Evolutionary conservation across 1,140 invertebrate species (phyloP).

Genomic region (Phocides pigmalion): DNA sequence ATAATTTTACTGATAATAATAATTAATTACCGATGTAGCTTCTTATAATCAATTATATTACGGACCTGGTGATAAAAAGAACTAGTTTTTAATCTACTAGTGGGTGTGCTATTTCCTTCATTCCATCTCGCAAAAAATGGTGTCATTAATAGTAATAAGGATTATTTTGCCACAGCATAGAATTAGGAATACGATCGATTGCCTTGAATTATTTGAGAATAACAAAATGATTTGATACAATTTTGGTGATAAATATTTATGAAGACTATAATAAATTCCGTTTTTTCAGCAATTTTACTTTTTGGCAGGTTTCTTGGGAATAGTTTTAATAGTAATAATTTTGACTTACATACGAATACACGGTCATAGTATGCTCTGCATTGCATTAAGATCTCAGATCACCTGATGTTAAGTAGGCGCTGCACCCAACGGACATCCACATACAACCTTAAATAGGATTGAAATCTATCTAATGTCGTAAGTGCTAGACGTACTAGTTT

Average conservation of each 20-base stretch:
- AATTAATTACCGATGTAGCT: slow-evolving; percentile 10
- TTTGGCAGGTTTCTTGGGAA: not conserved
- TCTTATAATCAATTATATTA: slow-evolving; percentile 24
- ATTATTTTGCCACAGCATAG: slow-evolving; percentile 21
- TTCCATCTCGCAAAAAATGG: slow-evolving; percentile 31
- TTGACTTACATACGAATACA: too few species aligned
- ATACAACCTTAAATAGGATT: too few species aligned
- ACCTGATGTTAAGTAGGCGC: too few species aligned
- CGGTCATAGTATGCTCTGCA: too few species aligned
- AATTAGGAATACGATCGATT: slow-evolving; percentile 16
- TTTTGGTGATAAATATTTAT: not conserved
- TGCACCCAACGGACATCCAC: too few species aligned
- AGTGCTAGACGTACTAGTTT: too few species aligned
- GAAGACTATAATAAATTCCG: too few species aligned
- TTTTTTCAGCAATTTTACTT: not conserved
- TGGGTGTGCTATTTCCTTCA: slow-evolving; percentile 31
- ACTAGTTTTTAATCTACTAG: slow-evolving; percentile 32
- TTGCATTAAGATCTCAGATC: too few species aligned
- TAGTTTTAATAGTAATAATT: too few species aligned
- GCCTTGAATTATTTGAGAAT: slow-evolving; percentile 13
- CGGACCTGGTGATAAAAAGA: slow-evolving; percentile 27
- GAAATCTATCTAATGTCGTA: too few species aligned
- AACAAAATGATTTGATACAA: not conserved
- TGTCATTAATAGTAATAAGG: slow-evolving; percentile 17
- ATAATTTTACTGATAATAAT: not conserved